These are phyloP conservation scores for Microtus richardsoni DNA, from an alignment of 2,113 vertebrate species.

Conservation along the genomic window DNA sequence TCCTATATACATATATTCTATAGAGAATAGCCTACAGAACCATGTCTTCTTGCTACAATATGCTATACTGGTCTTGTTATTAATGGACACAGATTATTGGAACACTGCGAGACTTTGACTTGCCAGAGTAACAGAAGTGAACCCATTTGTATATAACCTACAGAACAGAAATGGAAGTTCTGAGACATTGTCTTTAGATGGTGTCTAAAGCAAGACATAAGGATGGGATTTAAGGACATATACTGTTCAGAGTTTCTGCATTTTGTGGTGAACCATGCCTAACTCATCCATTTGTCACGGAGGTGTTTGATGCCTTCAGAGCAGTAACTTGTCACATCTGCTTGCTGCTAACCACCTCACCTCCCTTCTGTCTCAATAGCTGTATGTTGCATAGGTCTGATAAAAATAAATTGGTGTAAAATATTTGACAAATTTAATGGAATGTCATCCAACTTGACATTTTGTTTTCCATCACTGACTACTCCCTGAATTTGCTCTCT, in stretches of 20 bases:
- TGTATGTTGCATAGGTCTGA: too few species aligned
- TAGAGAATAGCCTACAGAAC: background rate
- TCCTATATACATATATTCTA: accelerated
- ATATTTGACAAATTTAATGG: background rate
- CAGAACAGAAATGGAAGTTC: background rate
- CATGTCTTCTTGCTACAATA: background rate
- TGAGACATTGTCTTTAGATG: background rate
- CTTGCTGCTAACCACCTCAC: background rate
- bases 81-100: background rate
- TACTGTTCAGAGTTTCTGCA: too few species aligned
- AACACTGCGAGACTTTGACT: background rate
- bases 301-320: background rate
- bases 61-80: background rate
- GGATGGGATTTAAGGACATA: background rate
- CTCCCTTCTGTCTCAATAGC: background rate
- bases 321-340: background rate
- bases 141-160: background rate
- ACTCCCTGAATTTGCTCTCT: background rate
- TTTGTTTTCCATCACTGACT: too few species aligned
- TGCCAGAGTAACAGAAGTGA: background rate
- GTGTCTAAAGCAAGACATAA: background rate
- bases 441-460: background rate
- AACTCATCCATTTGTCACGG: background rate
- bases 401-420: background rate
- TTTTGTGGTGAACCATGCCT: background rate